Evolutionary conservation across 2,113 vertebrate genomes (phyloP), one percentile per base, ranked within the genome.

Genomic region (Ochotona princeps): DNA sequence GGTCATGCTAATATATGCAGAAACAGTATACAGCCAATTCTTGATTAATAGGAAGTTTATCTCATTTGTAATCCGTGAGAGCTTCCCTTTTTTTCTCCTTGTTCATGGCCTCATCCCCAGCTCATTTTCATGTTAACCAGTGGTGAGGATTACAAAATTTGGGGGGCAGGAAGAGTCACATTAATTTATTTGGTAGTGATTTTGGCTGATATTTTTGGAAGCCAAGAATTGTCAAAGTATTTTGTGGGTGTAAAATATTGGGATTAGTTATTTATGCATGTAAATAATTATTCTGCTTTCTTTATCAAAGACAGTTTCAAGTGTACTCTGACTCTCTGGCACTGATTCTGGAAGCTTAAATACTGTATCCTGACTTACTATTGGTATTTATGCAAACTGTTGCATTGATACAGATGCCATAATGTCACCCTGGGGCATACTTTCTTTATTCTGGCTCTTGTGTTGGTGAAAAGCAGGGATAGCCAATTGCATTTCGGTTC

Each of bases 1-100:
- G 65, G 82, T 91, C 69, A 32, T 44, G 21, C 76, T 89, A 91
- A 91, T 92, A 61, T 84, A 96, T 91, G 93, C 76, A 92, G 47
- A 93, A 92, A 11, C 32, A 93, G 57, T 60, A 17, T 5, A 61
- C 44, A 91, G 80, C 91, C 83, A 79, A n/a, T 92, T 94, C 54
- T 78, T 79, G 92, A 92, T 95, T 91, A 82, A 74, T 91, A 89
- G 84, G 65, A 91, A 69, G 66, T 92, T 94, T 73, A 54, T 84
- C 57, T 91, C 67, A 94, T 95, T 94, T 93, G 86, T 96, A 78
- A 89, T 63, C 91, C 87, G 51, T 54, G 30, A 83, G 35, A 35
- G 49, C n/a, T 38, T 87, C 90, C 38, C 57, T 12, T 51, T 82
- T 21, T 60, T 92, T 67, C 28, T 60, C 11, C 30, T 69, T 38